Evolutionary conservation across 2,888 invertebrate species (phyloP).

Genomic region (Cerastis rubricosa): DNA sequence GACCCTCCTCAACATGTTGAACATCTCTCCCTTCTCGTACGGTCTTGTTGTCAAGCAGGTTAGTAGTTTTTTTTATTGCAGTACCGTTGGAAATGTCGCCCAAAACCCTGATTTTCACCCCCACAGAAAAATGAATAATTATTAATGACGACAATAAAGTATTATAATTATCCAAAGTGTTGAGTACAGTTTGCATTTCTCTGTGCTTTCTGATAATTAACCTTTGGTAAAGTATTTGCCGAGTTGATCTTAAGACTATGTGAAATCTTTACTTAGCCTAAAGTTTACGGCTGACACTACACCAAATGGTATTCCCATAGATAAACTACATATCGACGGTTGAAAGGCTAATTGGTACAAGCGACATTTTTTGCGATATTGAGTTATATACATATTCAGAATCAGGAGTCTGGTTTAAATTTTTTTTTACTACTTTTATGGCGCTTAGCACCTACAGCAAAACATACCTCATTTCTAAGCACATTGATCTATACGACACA

Average conservation of each 20-base stretch:
- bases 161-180: constrained; percentile 81
- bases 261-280: constrained; percentile 35
- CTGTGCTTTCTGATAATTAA: constrained; percentile 86
- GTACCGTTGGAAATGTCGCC: background rate
- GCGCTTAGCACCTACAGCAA: no score
- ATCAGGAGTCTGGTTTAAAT: no score
- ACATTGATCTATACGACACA: no score
- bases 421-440: no score
- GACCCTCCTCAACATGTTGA: constrained; percentile 99
- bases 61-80: constrained; percentile 49
- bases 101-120: background rate
- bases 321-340: no score
- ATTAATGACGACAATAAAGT: background rate
- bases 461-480: no score
- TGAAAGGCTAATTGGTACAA: no score
- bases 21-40: constrained; percentile 99
- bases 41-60: constrained; percentile 98
- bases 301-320: background rate
- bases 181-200: constrained; percentile 85
- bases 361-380: no score
- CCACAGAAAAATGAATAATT: background rate
- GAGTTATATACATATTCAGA: no score
- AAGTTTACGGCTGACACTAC: constrained; percentile 58
- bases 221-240: constrained; percentile 84
- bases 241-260: constrained; percentile 51